Evolutionary conservation across 2,113 vertebrate genomes (phyloP), one percentile per base, ranked within the genome.

Genomic region (Cyprinus carpio): DNA sequence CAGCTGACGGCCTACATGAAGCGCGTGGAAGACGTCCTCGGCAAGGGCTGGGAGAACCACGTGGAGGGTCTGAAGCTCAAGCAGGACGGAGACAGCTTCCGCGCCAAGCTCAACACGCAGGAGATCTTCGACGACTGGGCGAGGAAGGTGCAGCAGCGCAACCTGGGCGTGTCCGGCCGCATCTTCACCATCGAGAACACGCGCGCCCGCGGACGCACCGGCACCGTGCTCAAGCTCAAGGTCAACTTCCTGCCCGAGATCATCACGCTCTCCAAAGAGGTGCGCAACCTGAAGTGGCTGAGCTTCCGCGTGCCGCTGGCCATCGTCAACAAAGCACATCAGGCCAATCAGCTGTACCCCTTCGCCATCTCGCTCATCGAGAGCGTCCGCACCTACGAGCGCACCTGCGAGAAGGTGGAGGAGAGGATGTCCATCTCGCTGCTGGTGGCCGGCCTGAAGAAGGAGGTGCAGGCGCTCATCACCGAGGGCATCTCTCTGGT

Each of bases 61-160:
- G 98, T 99, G 65, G 98, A 99, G 87, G 98, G 98, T 0, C 96
- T 99, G 90, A 99, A 99, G 92, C 95, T 99, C 23, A 99, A 99
- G 91, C 98, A 99, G 93, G 98, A 99, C 18, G 98, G 98, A 16
- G 98, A 99, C 76, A 99, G 98, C 87, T 99, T 99, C 93, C 97
- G 98, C 18, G 98, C 98, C 92, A 99, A 99, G 89, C 98, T 99
- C 76, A 99, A 99, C 89, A 99, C 98, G 1, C 98, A 99, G 85
- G 98, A 99, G 90, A 99, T 99, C 75, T 99, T 99, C 20, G 98
- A 99, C 25, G 98, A 99, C 89, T 99, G 98, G 98, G 98, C 98
- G 1, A 12, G 29, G 10, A 67, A 67, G 92, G 98, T 98, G 90
- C 98, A 99, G 91, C 98, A 99, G 18, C 98, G 98, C 85, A 99